Percentiles rank a stretch among this genome's conserved stretches.
These are phyloP conservation scores for Idaea aversata DNA, from an alignment of 2,888 invertebrate species.

Conservation along the genomic window DNA sequence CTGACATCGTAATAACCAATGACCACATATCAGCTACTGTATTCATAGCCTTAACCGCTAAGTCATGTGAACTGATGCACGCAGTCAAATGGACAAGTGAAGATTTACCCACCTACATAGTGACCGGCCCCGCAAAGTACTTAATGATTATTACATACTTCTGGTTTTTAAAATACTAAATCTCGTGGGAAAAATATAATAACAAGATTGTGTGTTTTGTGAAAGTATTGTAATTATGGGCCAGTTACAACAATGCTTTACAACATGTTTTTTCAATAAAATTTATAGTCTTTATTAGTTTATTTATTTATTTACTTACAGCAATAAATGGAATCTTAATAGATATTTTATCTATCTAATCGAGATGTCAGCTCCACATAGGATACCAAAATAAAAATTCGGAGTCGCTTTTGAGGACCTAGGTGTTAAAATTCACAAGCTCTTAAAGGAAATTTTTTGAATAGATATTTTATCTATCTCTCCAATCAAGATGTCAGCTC, in stretches of 20 bases:
- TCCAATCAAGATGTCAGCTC: too few species aligned
- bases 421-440: too few species aligned
- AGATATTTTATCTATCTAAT: too few species aligned
- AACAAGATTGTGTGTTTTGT: background rate
- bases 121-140: slow-evolving; percentile 37
- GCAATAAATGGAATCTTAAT: too few species aligned
- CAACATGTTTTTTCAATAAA: background rate
- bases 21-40: slow-evolving; percentile 15
- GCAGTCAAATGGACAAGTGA: slow-evolving; percentile 62
- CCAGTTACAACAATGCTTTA: background rate
- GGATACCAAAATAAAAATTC: too few species aligned
- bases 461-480: too few species aligned
- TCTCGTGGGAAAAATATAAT: slow-evolving; percentile 14
- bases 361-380: too few species aligned
- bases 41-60: slow-evolving; percentile 35
- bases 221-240: background rate
- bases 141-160: slow-evolving; percentile 12
- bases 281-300: background rate
- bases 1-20: background rate
- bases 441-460: too few species aligned
- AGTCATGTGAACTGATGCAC: slow-evolving; percentile 66
- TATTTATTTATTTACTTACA: too few species aligned
- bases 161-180: slow-evolving; percentile 14
- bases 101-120: slow-evolving; percentile 62
- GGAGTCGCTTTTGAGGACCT: too few species aligned